Base-by-base conservation (phyloP, 2,888 invertebrate species). In the Thymelicus acteon region DNA sequence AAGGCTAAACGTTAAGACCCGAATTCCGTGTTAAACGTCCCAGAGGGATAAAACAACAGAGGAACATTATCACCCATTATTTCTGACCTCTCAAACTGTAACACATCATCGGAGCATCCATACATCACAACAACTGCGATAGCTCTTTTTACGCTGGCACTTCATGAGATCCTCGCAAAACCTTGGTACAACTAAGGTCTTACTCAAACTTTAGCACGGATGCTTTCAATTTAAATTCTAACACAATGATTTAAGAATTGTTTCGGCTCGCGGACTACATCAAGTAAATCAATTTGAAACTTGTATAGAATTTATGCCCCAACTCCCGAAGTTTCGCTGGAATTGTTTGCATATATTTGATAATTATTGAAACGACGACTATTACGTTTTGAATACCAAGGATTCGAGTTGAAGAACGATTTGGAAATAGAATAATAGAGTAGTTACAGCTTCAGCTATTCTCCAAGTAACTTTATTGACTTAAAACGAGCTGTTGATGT, bases 1-100 rank as follows among this genome's bases (percentile, higher is more conserved):
- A 72, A 83, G 89, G 86, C 87, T 89, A 85, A 90, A 84, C 86
- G 85, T 86, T 86, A 84, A 90, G 86, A 83, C 86, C 89, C 86
- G 80, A 88, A 91, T 86, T 86, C 85, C 82, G 82, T 89, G 92
- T 90, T 89, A 90, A 91, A 87, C 82, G 89, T 82, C 88, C 88
- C 86, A 77, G 62, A 76, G 88, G 92, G 89, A 86, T 83, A 82
- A 82, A 82, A 63, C 82, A 78, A 79, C 78, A 76, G 75, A 82
- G 79, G 82, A 84, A 84, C 84, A 85, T 91, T 90, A 88, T 88
- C 90, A 89, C 90, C 87, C 85, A 81, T 83, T 78, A 84, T 80
- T 81, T 83, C 79, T 85, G 91, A 85, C 84, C 90, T 77, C 77
- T 75, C 71, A 71, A 82, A 77, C 75, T 70, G 73, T 75, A 75